A percentile compares a stretch with the other conserved stretches of the same genome.
Conservation (phyloP, 2,113 vertebrate genomes). For the Rhineura floridana region DNA sequence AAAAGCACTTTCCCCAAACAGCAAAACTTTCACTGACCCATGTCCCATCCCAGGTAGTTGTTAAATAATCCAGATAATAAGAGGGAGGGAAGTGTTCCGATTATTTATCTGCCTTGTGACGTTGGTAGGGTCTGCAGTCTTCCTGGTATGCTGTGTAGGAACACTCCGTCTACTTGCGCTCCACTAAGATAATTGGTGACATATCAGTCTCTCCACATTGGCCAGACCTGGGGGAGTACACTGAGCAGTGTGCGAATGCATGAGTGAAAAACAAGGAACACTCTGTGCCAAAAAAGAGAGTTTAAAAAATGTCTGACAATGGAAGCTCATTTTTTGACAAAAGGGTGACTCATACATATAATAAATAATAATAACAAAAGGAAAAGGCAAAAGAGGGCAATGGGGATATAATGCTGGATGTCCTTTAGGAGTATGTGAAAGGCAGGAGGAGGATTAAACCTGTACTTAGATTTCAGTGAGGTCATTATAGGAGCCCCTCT, state of each 20-base stretch:
- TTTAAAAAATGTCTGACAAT: constrained; percentile 43
- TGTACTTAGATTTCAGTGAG: not conserved
- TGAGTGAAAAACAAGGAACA: constrained; percentile 42
- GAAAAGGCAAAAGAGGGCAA: constrained; percentile 1
- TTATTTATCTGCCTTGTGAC: constrained; percentile 53
- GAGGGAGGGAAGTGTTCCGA: constrained; percentile 9
- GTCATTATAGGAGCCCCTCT: not conserved
- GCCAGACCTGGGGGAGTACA: constrained; percentile 17
- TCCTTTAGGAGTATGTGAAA: constrained; percentile 37
- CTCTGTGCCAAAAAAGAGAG: constrained; percentile 35
- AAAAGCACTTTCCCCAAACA: not conserved
- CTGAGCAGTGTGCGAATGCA: not conserved
- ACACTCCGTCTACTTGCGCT: constrained; percentile 42
- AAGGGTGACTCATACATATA: no score
- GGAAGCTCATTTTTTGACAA: no score
- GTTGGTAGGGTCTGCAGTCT: constrained; percentile 47
- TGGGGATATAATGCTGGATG: constrained; percentile 27
- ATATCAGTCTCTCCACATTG: constrained; percentile 38
- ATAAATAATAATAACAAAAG: no score
- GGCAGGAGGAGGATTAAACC: constrained; percentile 41
- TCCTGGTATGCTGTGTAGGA: constrained; percentile 46
- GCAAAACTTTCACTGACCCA: constrained; percentile 35
- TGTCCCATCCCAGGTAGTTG: rapidly evolving
- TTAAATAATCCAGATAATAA: constrained; percentile 43
- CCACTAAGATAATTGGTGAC: constrained; percentile 39